Evolutionary conservation across 2,113 vertebrate species (phyloP).

Genomic region (Eurystomus gularis): DNA sequence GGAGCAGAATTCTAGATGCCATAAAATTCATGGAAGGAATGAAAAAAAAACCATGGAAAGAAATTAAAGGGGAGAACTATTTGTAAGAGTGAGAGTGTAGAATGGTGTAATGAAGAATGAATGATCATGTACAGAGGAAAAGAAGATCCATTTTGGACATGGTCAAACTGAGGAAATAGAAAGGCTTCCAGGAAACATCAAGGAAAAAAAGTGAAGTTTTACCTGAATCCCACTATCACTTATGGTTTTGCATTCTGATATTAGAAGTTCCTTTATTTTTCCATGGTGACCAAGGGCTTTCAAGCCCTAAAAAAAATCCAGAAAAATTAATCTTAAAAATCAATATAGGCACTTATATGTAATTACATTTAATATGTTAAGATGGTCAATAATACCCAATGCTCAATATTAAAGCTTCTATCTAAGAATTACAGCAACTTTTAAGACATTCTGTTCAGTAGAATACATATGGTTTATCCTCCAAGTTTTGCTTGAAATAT

Average conservation of each 20-base stretch:
- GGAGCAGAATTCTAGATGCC: background rate
- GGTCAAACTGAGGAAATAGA: background rate
- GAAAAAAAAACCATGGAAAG: background rate
- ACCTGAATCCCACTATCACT: constrained; percentile 82
- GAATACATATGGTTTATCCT: background rate
- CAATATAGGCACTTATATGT: background rate
- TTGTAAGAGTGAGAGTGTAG: background rate
- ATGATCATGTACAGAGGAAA: background rate
- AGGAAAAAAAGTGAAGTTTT: constrained; percentile 24
- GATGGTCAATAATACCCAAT: background rate
- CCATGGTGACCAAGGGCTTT: constrained; percentile 46
- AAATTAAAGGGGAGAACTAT: background rate
- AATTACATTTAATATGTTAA: background rate
- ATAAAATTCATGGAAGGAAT: background rate
- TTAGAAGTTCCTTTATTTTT: constrained; percentile 74
- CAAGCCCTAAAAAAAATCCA: constrained; percentile 75
- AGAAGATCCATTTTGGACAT: background rate
- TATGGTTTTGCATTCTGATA: constrained; percentile 75
- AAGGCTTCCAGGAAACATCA: background rate
- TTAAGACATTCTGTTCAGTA: background rate
- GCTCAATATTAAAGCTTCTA: background rate
- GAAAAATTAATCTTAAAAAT: background rate
- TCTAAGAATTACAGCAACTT: background rate
- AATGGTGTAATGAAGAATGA: background rate
- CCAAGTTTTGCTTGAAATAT: background rate